phyloP scores from a whole-genome alignment of 2,113 vertebrate species.

The Saccopteryx bilineata region DNA sequence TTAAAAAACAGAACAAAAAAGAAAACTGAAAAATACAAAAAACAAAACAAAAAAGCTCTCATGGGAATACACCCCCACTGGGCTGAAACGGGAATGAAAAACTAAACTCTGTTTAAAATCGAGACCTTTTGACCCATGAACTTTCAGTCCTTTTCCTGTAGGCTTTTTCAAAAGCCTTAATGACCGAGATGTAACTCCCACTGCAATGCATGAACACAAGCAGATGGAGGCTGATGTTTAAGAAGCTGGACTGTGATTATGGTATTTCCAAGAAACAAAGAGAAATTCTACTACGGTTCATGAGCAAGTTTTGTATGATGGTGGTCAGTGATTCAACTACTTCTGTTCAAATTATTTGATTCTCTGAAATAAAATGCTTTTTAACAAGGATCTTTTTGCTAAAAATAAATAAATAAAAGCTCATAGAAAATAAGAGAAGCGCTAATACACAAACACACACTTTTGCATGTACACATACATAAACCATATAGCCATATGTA shows the following conservation, averaged over 20 bases:
- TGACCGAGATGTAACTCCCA: conserved; percentile 20
- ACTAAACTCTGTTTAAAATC: conserved; percentile 62
- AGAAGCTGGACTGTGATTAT: neutral
- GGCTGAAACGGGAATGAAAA: conserved; percentile 66
- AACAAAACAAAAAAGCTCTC: neutral
- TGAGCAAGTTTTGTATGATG: neutral
- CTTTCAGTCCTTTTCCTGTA: conserved; percentile 42
- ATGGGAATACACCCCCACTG: neutral
- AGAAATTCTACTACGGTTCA: neutral
- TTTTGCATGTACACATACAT: too few species aligned
- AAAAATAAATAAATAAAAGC: neutral
- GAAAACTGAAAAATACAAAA: neutral
- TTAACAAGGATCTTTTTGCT: neutral
- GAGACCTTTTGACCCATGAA: conserved; percentile 59
- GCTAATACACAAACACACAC: neutral
- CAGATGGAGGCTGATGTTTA: conserved; percentile 18
- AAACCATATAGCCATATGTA: neutral
- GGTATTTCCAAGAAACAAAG: conserved; percentile 3
- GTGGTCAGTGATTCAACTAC: neutral
- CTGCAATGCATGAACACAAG: neutral
- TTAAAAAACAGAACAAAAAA: neutral
- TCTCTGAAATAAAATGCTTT: neutral
- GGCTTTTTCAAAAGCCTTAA: conserved; percentile 60
- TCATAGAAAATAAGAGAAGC: neutral
- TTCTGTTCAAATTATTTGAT: neutral